Evolutionary conservation across 2,888 invertebrate species (phyloP), one percentile per base, ranked within the genome.

Genomic region (Pedicia rivosa): DNA sequence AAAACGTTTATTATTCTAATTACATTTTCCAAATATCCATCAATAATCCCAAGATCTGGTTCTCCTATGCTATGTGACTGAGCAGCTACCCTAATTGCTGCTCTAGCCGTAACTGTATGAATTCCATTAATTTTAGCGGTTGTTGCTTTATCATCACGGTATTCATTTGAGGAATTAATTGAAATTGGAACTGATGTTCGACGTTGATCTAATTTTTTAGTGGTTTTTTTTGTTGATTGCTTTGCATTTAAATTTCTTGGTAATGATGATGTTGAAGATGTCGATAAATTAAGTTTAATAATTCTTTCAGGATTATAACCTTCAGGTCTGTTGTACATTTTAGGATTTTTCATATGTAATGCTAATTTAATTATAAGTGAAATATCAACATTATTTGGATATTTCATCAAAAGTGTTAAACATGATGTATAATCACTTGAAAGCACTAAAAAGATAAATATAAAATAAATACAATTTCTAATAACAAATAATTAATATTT

Each of bases 331-430:
- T 5, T 12, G 17, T 35, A 35, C 3, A 12, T 26, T 4, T 17
- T 6, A 4, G 66, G 66, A 43, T 57, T 55, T 43, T 57, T 56
- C 53, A 67, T 60, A 43, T 63, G 57, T 5, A 76, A 55, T 2
- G 76, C 74, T 49, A 73, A 67, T 31, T 69, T 65, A 30, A 78
- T 64, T 47, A 78, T 69, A 47, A 66, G 59, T 39, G 66, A 64
- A 2, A 77, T 67, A 50, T 78, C 77, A 15, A 67, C 65, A 35
- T 70, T 67, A 7, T 65, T 65, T 2, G 78, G 78, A 56, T 74
- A 78, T 35, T 72, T 62, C 78, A 79, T 78, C 37, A 79, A 58
- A 46, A 66, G 65, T 19, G 68, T 70, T 37, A 78, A 61, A 48
- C 74, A 74, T 3, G 67, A 64, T 1, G 73, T 70, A 50, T 78